phyloP scores from a whole-genome alignment of 1,140 invertebrate genomes.

The Archivesica marissinica region DNA sequence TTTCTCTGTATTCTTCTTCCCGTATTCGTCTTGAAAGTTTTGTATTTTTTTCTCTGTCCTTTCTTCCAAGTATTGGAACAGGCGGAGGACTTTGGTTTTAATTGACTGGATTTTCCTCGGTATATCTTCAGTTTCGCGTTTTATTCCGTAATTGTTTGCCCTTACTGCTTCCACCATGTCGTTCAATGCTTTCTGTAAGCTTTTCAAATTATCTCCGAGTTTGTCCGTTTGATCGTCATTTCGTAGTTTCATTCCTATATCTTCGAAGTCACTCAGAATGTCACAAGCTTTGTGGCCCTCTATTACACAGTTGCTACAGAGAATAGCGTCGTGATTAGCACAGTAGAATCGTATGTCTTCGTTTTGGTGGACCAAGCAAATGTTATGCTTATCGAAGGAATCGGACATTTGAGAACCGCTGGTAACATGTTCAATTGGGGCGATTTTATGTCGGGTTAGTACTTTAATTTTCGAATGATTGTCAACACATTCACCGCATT shows the following conservation, averaged over 20 bases:
- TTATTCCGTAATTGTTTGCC: slow-evolving; percentile 42
- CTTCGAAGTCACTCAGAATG: slow-evolving; percentile 37
- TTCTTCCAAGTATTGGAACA: slow-evolving; percentile 54
- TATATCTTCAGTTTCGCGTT: slow-evolving; percentile 54
- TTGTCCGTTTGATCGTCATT: slow-evolving; percentile 13
- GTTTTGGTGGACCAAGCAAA: slow-evolving; percentile 36
- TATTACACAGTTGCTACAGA: slow-evolving; percentile 41
- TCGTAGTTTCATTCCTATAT: slow-evolving; percentile 19
- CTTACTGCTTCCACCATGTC: slow-evolving; percentile 49
- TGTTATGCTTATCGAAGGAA: slow-evolving; percentile 48
- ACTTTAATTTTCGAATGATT: slow-evolving; percentile 46
- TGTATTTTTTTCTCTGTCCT: slow-evolving; percentile 7
- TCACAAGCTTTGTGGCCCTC: slow-evolving; percentile 58
- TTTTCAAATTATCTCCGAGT: slow-evolving; percentile 49
- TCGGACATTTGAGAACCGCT: not conserved
- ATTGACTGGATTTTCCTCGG: slow-evolving; percentile 35
- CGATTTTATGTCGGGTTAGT: slow-evolving; percentile 14
- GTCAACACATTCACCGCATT: slow-evolving; percentile 34
- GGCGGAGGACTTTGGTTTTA: slow-evolving; percentile 33
- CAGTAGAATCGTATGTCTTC: slow-evolving; percentile 38
- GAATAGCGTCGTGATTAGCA: slow-evolving; percentile 40
- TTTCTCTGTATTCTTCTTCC: slow-evolving; percentile 31
- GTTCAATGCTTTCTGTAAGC: slow-evolving; percentile 37
- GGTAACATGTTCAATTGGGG: slow-evolving; percentile 28
- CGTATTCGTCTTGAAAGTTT: slow-evolving; percentile 30